These are phyloP conservation scores for Elegia similella DNA, from an alignment of 2,888 invertebrate genomes.

Conservation along the genomic window DNA sequence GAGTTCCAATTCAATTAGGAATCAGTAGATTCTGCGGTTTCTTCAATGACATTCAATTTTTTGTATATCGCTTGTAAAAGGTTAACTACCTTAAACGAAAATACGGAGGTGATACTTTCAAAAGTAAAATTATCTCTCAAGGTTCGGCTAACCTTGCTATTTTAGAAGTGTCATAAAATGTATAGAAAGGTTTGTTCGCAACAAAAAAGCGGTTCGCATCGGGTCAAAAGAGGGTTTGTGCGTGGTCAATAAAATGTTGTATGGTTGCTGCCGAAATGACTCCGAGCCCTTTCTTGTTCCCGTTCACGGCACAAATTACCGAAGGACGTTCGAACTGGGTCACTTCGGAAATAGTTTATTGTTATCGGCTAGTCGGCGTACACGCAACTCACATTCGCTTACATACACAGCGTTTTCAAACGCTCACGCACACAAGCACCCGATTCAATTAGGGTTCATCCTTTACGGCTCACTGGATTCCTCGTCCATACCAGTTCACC, in stretches of 20 bases:
- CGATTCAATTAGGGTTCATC: constrained; percentile 69
- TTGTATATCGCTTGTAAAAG: constrained; percentile 26
- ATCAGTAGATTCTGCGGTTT: constrained; percentile 36
- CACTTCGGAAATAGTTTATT: constrained; percentile 82
- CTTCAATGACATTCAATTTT: constrained; percentile 36
- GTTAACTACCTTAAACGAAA: constrained; percentile 31
- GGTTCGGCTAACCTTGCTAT: constrained; percentile 43
- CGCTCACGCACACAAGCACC: constrained; percentile 61
- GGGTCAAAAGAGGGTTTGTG: constrained; percentile 45
- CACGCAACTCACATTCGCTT: constrained; percentile 67
- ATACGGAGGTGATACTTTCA: constrained; percentile 32
- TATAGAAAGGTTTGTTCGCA: constrained; percentile 32
- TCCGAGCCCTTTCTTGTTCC: constrained; percentile 79
- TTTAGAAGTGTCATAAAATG: constrained; percentile 31
- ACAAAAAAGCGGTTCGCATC: constrained; percentile 49
- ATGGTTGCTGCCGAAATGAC: constrained; percentile 60
- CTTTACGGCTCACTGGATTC: constrained; percentile 56
- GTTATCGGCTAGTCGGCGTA: constrained; percentile 78
- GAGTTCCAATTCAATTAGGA: constrained; percentile 49
- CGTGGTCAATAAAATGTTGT: constrained; percentile 53
- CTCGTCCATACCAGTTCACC: constrained; percentile 60
- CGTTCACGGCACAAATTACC: constrained; percentile 76
- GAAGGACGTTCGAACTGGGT: constrained; percentile 81
- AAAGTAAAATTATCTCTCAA: constrained; percentile 44
- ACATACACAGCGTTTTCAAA: constrained; percentile 55